phyloP scores from a whole-genome alignment of 2,113 vertebrate species.

The Antechinus flavipes region DNA sequence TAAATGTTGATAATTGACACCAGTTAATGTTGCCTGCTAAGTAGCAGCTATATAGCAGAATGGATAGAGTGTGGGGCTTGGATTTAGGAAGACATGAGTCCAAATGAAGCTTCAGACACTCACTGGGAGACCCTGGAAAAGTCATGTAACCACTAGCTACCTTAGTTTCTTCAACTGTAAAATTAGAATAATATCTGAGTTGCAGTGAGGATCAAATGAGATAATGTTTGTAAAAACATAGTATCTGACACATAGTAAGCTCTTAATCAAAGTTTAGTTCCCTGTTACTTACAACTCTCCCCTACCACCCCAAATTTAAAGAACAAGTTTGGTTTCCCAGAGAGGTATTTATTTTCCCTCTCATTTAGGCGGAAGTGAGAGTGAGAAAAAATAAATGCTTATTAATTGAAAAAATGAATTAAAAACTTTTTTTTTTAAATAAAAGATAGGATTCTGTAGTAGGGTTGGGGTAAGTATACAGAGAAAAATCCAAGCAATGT shows the following conservation, averaged over 20 bases:
- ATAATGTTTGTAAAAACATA: not conserved
- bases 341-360: not conserved
- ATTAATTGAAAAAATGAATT: not conserved
- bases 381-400: not conserved
- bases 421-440: no score
- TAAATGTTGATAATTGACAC: not conserved
- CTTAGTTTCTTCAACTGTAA: not conserved
- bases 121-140: not conserved
- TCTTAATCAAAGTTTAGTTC: not conserved
- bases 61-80: not conserved
- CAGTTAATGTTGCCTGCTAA: not conserved
- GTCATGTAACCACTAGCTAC: not conserved
- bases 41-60: not conserved
- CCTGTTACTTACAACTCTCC: not conserved
- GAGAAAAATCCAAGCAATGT: not conserved
- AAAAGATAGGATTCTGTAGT: not conserved
- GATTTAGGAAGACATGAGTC: not conserved
- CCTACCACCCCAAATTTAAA: not conserved
- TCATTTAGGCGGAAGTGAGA: not conserved
- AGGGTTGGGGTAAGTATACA: not conserved
- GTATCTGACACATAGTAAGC: not conserved
- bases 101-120: not conserved
- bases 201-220: not conserved
- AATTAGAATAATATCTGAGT: not conserved
- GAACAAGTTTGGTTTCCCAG: not conserved